Base-by-base conservation (phyloP, 2,888 invertebrate genomes). In the Julus scanicus region DNA sequence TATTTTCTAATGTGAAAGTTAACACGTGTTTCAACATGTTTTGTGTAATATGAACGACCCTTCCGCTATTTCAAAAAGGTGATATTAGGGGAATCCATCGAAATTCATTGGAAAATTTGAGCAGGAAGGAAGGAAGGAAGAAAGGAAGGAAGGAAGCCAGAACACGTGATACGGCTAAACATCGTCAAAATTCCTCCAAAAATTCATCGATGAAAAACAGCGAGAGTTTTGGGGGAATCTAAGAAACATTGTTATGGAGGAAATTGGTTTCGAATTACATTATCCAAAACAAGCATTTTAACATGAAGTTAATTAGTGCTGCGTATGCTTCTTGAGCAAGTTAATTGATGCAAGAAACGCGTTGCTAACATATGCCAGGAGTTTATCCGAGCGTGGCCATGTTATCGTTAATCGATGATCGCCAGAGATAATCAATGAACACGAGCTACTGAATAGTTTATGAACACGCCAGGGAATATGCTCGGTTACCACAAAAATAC, bases 351-450 rank as follows among this genome's bases (percentile, higher is more conserved):
- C 80, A 80, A 80, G 80, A 80, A 37, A 80, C 37, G 80, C 37
- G 80, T 80, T 80, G 37, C 80, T 80, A 37, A 80, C 80, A 13
- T 29, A 13, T 80, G 80, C 80, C 80, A 80, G 13, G 80, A 29
- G 15, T 80, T 37, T 15, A 37, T 29, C 80, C 80, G 13, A 80
- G 37, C 80, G 37, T 80, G 37, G 37, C 53, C 80, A 80, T 13
- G 80, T 13, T 37, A 80, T 80, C 80, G 80, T 29, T 80, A 80
- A 80, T 80, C 80, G 37, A 80, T 80, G 80, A 80, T 80, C 37
- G 80, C 80, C 80, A 80, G 29, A 80, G 80, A 80, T 80, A 80
- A 80, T 80, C 80, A 80, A 80, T 80, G 37, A 80, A 80, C 80
- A 80, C 37, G 13, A 80, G 11, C 37, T 80, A 13, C 37, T 37